These are phyloP conservation scores for Trematomus loennbergii DNA, from an alignment of 2,113 vertebrate genomes.

Conservation along the genomic window DNA sequence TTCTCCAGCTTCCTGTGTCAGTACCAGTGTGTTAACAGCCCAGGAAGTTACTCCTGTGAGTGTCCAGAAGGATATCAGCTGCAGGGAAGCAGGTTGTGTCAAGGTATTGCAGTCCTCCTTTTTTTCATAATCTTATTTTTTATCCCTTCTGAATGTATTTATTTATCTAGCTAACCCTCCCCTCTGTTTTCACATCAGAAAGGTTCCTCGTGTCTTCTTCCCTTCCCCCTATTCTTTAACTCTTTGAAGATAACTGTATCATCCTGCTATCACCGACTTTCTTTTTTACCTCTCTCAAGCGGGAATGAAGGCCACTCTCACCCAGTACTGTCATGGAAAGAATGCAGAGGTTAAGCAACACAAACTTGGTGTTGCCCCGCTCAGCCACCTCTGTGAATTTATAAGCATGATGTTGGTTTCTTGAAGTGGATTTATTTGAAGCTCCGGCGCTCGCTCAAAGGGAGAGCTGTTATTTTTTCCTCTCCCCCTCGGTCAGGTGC, in stretches of 20 bases:
- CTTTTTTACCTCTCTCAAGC: conserved; percentile 5
- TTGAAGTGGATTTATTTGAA: conserved; percentile 77
- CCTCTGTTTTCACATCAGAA: conserved; percentile 43
- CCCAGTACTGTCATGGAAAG: conserved; percentile 72
- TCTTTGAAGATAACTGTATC: conserved; percentile 48
- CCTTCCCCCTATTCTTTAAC: conserved; percentile 9
- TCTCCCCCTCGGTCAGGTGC: conserved; percentile 71
- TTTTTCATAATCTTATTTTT: conserved; percentile 6
- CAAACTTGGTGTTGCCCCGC: conserved; percentile 57
- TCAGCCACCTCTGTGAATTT: conserved; percentile 73
- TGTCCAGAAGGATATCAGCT: conserved; percentile 96
- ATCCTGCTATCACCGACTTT: conserved; percentile 26
- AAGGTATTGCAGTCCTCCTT: conserved; percentile 83
- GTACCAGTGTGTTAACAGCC: conserved; percentile 93
- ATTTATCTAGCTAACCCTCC: conserved; percentile 10
- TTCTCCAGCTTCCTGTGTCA: conserved; percentile 93
- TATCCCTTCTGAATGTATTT: conserved; percentile 15
- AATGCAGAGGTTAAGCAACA: conserved; percentile 63
- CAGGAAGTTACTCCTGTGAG: conserved; percentile 91
- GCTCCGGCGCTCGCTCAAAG: conserved; percentile 57
- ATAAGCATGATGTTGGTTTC: conserved; percentile 69
- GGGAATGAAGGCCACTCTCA: conserved; percentile 60
- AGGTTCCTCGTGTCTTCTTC: conserved; percentile 9
- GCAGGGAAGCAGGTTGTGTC: conserved; percentile 90
- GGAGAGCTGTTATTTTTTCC: conserved; percentile 74